phyloP scores from a whole-genome alignment of 1,140 invertebrate species.

The Tenebrio molitor region DNA sequence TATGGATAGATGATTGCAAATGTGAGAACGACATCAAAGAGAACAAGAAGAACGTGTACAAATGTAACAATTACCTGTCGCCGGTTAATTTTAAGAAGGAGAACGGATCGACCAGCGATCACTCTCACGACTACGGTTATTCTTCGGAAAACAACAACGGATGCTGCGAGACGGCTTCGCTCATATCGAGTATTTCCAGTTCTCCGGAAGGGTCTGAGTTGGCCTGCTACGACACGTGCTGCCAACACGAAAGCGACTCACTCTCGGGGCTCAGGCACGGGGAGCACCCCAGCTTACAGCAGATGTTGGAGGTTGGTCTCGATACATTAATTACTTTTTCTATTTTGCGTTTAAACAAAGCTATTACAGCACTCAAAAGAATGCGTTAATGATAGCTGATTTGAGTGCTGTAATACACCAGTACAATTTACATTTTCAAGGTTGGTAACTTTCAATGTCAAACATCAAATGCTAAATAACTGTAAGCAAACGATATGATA shows the following conservation, averaged over 20 bases:
- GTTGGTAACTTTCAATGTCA: too few species aligned
- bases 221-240: conserved; percentile 86
- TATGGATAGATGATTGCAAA: conserved; percentile 58
- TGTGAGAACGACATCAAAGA: conserved; percentile 55
- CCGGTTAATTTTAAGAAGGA: conserved; percentile 59
- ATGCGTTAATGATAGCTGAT: too few species aligned
- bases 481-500: too few species aligned
- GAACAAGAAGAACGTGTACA: conserved; percentile 53
- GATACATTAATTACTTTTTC: not conserved
- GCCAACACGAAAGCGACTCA: conserved; percentile 78
- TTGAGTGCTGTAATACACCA: too few species aligned
- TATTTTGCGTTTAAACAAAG: too few species aligned
- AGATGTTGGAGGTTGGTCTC: conserved; percentile 77
- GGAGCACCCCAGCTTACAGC: conserved; percentile 73
- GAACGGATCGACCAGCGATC: conserved; percentile 74
- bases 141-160: conserved; percentile 83
- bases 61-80: conserved; percentile 56
- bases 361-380: too few species aligned
- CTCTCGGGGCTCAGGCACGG: conserved; percentile 64
- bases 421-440: too few species aligned
- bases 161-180: conserved; percentile 73
- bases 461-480: too few species aligned
- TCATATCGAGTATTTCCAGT: conserved; percentile 79
- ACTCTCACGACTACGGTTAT: conserved; percentile 87
- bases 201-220: conserved; percentile 88